Evolutionary conservation across 2,113 vertebrate genomes (phyloP).

Genomic region (Natator depressus): DNA sequence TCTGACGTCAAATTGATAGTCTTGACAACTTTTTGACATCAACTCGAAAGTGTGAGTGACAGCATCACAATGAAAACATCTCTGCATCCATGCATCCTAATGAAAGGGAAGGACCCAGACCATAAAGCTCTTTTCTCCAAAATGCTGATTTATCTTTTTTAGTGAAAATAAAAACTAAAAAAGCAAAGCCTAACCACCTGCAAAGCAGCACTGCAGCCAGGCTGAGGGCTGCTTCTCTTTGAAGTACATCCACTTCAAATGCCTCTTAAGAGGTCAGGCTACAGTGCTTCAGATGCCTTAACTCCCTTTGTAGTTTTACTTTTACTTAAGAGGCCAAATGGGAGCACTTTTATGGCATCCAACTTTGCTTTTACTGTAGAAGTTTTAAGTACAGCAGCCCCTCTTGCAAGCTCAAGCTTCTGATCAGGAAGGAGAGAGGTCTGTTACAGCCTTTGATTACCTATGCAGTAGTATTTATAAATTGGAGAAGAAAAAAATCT

Average conservation of each 20-base stretch:
- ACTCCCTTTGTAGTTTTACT: neutral
- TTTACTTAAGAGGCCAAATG: neutral
- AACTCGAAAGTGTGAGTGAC: neutral
- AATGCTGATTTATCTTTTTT: constrained; percentile 9
- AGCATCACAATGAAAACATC: accelerated
- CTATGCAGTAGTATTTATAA: neutral
- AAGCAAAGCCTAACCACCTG: neutral
- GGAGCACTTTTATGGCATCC: neutral
- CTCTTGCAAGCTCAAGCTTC: neutral
- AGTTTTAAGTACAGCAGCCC: neutral
- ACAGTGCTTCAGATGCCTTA: neutral
- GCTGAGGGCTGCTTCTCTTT: neutral
- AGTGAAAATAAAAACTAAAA: constrained; percentile 4
- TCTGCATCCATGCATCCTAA: accelerated
- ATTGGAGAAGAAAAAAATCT: neutral
- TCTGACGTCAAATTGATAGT: neutral
- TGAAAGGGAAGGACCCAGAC: neutral
- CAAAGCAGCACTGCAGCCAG: neutral
- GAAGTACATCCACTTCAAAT: neutral
- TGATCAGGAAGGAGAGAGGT: accelerated
- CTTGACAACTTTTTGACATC: neutral
- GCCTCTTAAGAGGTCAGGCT: neutral
- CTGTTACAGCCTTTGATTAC: neutral
- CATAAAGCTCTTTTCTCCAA: neutral
- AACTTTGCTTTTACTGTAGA: neutral